phyloP scores from a whole-genome alignment of 2,797 vertebrate species.

The Peromyscus eremicus region DNA sequence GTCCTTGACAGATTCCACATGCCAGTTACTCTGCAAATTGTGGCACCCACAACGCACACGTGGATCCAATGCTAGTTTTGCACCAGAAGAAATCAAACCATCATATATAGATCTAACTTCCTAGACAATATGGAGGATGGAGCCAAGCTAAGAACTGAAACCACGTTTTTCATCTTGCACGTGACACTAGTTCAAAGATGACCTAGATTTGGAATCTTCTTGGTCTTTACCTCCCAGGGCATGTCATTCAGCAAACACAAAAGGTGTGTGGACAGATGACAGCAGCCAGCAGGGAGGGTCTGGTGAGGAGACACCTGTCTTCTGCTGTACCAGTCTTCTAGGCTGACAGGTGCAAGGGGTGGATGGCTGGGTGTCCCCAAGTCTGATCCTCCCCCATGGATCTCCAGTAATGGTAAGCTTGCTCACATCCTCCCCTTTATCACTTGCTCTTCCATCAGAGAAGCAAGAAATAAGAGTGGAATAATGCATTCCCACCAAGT shows the following conservation, averaged over 20 bases:
- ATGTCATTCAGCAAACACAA: background rate
- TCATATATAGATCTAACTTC: background rate
- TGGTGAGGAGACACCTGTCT: background rate
- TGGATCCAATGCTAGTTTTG: background rate
- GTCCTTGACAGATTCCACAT: background rate
- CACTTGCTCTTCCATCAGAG: background rate
- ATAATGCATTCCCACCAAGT: background rate
- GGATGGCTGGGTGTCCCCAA: background rate
- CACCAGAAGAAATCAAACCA: slow-evolving; percentile 8
- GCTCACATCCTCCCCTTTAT: background rate
- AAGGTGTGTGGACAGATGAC: background rate
- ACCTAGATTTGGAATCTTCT: background rate
- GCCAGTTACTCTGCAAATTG: background rate
- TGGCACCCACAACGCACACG: background rate
- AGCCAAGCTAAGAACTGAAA: background rate
- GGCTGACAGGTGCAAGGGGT: no score
- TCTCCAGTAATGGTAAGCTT: background rate
- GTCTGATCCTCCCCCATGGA: background rate
- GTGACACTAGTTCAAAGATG: background rate
- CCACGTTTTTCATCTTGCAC: background rate
- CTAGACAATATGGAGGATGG: background rate
- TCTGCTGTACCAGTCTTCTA: fast-evolving
- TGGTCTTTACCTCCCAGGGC: background rate
- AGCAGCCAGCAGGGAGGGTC: background rate
- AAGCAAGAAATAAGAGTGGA: background rate